A percentile compares a stretch with the other conserved stretches of the same genome.
Evolutionary conservation across 2,113 vertebrate genomes (phyloP).

Genomic region (Pagrus major): DNA sequence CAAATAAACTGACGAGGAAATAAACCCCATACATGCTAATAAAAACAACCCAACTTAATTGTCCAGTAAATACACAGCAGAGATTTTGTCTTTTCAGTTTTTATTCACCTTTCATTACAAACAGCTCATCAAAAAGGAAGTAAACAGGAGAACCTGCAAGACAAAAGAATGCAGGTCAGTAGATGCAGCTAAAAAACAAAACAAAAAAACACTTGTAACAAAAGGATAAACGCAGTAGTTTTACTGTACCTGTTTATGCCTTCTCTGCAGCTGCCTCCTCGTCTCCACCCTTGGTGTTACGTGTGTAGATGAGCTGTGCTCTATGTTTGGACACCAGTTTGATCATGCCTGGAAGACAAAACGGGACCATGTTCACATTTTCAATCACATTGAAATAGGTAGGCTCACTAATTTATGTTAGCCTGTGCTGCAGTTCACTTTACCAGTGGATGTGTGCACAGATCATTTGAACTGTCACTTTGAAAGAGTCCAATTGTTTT

Average conservation of each 20-base stretch:
- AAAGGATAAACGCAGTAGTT: no score
- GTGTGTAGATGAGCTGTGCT: constrained; percentile 97
- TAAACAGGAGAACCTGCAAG: constrained; percentile 66
- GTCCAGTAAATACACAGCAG: background rate
- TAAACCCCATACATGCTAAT: background rate
- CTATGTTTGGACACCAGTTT: constrained; percentile 98
- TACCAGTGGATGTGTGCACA: background rate
- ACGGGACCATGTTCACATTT: background rate
- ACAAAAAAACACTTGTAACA: no score
- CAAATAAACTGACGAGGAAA: background rate
- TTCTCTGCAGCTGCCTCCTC: constrained; percentile 86
- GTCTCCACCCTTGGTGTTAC: constrained; percentile 97
- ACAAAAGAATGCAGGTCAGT: constrained; percentile 15
- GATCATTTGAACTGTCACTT: background rate
- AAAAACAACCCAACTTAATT: background rate
- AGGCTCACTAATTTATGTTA: background rate
- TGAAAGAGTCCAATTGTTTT: background rate
- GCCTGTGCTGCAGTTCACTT: background rate
- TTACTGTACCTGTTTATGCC: constrained; percentile 83
- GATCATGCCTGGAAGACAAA: constrained; percentile 89
- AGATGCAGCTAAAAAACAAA: background rate
- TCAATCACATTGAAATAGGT: background rate
- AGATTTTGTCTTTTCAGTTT: constrained; percentile 62
- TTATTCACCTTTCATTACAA: constrained; percentile 81
- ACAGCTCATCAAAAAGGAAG: constrained; percentile 62